Evolutionary conservation across 2,888 invertebrate genomes (phyloP).

Genomic region (Acleris cristana): DNA sequence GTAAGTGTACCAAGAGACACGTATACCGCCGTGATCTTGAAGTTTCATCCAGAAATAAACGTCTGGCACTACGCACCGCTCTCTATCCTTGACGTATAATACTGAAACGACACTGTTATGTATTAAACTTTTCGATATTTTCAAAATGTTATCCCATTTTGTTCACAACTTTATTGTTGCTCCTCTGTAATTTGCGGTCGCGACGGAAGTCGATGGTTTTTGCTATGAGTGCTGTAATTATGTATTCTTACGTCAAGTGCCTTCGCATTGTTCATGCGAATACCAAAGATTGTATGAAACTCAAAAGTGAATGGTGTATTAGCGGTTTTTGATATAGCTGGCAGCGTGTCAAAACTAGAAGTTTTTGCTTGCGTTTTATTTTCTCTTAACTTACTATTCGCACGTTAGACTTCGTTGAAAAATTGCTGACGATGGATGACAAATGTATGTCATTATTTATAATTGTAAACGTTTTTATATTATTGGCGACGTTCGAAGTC

Average conservation of each 20-base stretch:
- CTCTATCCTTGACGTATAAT: slow-evolving; percentile 62
- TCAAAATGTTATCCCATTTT: not conserved
- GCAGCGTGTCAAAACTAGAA: not conserved
- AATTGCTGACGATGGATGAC: no score
- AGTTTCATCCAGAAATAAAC: slow-evolving; percentile 67
- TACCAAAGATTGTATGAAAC: not conserved
- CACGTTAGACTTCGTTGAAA: no score
- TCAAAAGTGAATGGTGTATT: no score
- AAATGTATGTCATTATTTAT: no score
- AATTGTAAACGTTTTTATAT: no score
- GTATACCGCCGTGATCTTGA: slow-evolving; percentile 60
- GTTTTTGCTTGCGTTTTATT: no score
- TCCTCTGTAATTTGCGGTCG: not conserved
- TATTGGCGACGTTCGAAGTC: no score
- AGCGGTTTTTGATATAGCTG: not conserved
- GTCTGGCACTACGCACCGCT: slow-evolving; percentile 64
- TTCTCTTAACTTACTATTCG: no score
- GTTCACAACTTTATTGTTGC: not conserved
- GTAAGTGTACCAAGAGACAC: slow-evolving; percentile 57
- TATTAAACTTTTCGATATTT: slow-evolving; percentile 8
- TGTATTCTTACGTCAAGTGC: slow-evolving; percentile 15
- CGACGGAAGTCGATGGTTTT: not conserved
- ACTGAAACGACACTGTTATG: slow-evolving; percentile 40
- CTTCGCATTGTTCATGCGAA: not conserved
- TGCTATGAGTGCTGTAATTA: slow-evolving; percentile 4